Percentiles rank a stretch among this genome's conserved stretches.
Conservation (phyloP, 1,140 invertebrate species). For the Leptestheria dahalacensis region DNA sequence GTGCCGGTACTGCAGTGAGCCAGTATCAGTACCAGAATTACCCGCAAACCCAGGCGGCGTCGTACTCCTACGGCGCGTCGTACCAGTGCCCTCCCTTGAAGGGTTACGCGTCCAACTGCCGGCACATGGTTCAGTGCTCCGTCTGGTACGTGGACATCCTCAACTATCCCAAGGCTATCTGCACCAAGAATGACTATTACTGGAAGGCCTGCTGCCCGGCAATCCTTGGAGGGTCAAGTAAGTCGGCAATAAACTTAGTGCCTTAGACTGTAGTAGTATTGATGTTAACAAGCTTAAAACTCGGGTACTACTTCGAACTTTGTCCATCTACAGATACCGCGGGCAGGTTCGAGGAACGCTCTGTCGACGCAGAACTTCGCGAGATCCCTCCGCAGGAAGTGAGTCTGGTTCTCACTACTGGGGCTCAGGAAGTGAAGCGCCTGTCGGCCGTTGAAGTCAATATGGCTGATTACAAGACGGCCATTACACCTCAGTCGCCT, state of each 20-base stretch:
- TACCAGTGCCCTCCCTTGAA: constrained; percentile 4
- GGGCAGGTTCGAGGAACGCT: constrained; percentile 9
- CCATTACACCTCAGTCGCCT: neutral
- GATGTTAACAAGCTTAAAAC: too few relatives aligned
- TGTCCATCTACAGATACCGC: constrained; percentile 7
- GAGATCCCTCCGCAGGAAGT: constrained; percentile 9
- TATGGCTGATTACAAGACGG: constrained; percentile 12
- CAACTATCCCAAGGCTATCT: neutral
- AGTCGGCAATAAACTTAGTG: neutral
- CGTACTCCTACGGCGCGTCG: too few relatives aligned
- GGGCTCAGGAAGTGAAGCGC: neutral
- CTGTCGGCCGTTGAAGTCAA: constrained; percentile 10
- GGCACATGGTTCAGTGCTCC: constrained; percentile 11
- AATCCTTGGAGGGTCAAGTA: constrained; percentile 9
- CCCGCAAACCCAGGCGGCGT: too few relatives aligned
- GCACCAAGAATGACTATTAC: neutral
- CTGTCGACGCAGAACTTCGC: constrained; percentile 9
- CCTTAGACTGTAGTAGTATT: too few relatives aligned
- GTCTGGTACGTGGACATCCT: constrained; percentile 15
- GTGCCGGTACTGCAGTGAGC: neutral
- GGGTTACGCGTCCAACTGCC: constrained; percentile 3
- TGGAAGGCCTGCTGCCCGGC: constrained; percentile 15
- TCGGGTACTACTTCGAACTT: neutral
- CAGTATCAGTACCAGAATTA: neutral
- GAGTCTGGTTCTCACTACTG: neutral